Conservation (phyloP, 2,113 vertebrate species). For the Nesoenas mayeri region DNA sequence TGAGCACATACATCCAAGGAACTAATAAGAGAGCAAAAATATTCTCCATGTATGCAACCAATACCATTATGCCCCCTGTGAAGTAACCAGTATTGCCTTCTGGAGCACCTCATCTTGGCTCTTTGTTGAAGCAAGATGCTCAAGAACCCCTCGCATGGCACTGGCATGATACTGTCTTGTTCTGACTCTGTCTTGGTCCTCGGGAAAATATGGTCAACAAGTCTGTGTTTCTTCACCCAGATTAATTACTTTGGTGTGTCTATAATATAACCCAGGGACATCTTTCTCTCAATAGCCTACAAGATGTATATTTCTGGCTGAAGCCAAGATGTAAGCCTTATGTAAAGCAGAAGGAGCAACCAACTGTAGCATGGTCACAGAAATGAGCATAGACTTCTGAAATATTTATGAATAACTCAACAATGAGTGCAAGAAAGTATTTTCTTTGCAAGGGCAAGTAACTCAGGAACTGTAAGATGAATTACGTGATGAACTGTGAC, state of each 20-base stretch:
- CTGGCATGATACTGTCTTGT: background rate
- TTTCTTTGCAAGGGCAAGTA: background rate
- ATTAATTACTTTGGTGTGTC: background rate
- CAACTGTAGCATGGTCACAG: background rate
- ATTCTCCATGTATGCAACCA: background rate
- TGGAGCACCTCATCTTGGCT: background rate
- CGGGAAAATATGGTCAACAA: background rate
- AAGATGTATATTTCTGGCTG: background rate
- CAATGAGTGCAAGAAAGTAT: background rate
- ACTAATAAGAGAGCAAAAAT: background rate
- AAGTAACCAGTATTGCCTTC: background rate
- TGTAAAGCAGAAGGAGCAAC: background rate
- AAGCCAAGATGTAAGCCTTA: background rate
- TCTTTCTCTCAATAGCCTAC: background rate
- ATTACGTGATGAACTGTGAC: background rate
- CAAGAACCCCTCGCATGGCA: accelerated
- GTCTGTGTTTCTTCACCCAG: background rate
- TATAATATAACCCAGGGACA: background rate
- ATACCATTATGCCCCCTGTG: background rate
- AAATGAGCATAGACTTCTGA: background rate
- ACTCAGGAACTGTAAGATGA: background rate
- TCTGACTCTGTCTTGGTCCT: background rate
- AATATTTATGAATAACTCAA: background rate
- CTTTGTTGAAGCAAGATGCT: background rate
- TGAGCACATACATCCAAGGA: background rate